Evolutionary conservation across 2,888 invertebrate species (phyloP), one percentile per base, ranked within the genome.

Genomic region (Eustalomyia histrio): DNA sequence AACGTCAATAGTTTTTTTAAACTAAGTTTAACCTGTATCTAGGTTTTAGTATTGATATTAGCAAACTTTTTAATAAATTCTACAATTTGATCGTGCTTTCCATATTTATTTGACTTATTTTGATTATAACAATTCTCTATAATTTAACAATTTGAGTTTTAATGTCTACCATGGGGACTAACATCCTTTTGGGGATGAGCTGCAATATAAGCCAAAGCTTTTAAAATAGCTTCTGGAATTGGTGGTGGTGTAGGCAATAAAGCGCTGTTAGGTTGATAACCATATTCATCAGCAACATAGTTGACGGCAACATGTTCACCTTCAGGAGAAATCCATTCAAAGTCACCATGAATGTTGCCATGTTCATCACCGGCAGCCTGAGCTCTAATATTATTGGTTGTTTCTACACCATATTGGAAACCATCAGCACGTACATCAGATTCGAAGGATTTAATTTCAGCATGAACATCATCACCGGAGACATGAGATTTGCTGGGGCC

Each of bases 141-240:
- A 29, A 29, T 29, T 29, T 4, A 29, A 29, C 7, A 6, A 29
- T 6, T 21, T 21, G 2, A 7, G 29, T 7, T 29, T 29, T 29
- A 29, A 29, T 39, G 39, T 39, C 4, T 39, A 12, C 12, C 39
- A 39, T 2, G 14, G 12, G 9, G 12, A 2, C 1, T 6, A 29
- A 1, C 10, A 5, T 39, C 39, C 10, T 39, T 9, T 16, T 76
- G 18, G 0, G 18, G 87, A 83, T 92, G 91, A 39, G 39, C 14
- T 9, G 12, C 14, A 14, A 88, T 92, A 90, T 91, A 93, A 84
- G 92, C 91, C 29, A 93, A 85, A 33, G 86, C 60, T 53, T 83
- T 84, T 16, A 84, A 33, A 68, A 87, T 86, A 24, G 76, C 83
- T 2, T 55, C 84, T 55, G 86, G 87, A 9, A 83, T 75, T 81